These are phyloP conservation scores for Gymnodraco acuticeps DNA, from an alignment of 2,797 vertebrate genomes.

Conservation along the genomic window DNA sequence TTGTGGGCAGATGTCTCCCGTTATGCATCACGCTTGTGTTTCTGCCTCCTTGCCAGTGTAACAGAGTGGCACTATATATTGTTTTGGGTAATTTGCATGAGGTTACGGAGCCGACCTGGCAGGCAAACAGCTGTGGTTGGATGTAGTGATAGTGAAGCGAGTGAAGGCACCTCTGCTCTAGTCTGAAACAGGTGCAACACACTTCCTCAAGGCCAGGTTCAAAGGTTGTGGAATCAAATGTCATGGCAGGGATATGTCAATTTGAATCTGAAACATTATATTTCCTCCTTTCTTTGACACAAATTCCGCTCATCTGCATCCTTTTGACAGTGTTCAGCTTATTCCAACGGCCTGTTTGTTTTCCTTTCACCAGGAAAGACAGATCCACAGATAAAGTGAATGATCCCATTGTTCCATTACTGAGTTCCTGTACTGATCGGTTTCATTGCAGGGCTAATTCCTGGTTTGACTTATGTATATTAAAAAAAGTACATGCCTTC, in stretches of 20 bases:
- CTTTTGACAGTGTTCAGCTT: constrained; percentile 4
- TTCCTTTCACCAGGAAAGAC: not conserved
- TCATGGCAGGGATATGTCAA: constrained; percentile 47
- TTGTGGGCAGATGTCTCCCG: constrained; percentile 21
- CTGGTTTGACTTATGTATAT: not conserved
- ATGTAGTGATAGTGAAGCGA: constrained; percentile 33
- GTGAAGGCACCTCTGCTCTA: not conserved
- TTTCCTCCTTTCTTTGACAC: constrained; percentile 42
- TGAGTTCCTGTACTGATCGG: not conserved
- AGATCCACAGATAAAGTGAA: constrained; percentile 5
- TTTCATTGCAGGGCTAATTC: not conserved
- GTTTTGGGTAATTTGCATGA: not conserved
- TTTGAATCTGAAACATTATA: constrained; percentile 58
- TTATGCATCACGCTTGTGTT: constrained; percentile 8
- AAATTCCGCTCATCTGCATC: constrained; percentile 30
- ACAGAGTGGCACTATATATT: not conserved
- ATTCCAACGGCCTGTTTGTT: not conserved
- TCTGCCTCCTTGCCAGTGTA: not conserved
- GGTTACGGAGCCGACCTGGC: not conserved
- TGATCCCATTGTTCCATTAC: not conserved
- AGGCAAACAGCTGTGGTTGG: not conserved
- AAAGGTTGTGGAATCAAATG: constrained; percentile 52
- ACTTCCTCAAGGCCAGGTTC: constrained; percentile 65
- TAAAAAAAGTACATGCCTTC: not conserved
- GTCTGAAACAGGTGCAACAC: constrained; percentile 56